Base-by-base conservation (phyloP, 2,113 vertebrate species). In the Dolichotis patagonum region DNA sequence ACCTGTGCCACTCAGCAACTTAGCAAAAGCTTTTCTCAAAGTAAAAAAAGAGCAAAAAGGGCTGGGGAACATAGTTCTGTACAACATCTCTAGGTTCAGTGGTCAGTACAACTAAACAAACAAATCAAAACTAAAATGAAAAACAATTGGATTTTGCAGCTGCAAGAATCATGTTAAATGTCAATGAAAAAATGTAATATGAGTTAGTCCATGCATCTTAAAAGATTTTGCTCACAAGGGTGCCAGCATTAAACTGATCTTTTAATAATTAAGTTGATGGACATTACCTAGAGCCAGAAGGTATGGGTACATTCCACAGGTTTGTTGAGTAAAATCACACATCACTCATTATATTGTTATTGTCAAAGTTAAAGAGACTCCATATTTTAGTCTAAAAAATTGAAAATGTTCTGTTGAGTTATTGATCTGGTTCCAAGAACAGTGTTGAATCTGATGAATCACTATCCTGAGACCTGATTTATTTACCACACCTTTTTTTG, bases 261-360 rank as follows among this genome's bases (percentile, higher is more conserved):
- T 49, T 90, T 92, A 87, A 63, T 78, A 69, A 82, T 87, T 84
- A 90, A 92, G 81, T 22, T 63, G 49, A 77, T 22, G 30, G 46
- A 62, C 78, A 75, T 87, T 92, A 97, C n/a, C 69, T 87, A 26
- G 30, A 94, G 30, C 35, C 95, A 60, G 73, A 60, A 94, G 9
- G 43, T 41, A 12, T 75, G 38, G 22, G 41, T 85, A 30, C n/a
- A 32, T 96, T 91, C 19, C 92, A 14, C 75, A 81, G 77, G 7
- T 81, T 28, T 69, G 12, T n/a, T 9, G 7, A 86, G 5, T 7
- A 92, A 87, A 94, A 75, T 9, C 6, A 28, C 30, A 41, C 43
- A 14, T 95, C 46, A 77, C n/a, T n/a, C n/a, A n/a, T 78, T 22
- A 88, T 89, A 78, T 30, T 49, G 43, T 88, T 82, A 87, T 84